Base-by-base conservation (phyloP, 2,888 invertebrate species). In the Plutella xylostella region DNA sequence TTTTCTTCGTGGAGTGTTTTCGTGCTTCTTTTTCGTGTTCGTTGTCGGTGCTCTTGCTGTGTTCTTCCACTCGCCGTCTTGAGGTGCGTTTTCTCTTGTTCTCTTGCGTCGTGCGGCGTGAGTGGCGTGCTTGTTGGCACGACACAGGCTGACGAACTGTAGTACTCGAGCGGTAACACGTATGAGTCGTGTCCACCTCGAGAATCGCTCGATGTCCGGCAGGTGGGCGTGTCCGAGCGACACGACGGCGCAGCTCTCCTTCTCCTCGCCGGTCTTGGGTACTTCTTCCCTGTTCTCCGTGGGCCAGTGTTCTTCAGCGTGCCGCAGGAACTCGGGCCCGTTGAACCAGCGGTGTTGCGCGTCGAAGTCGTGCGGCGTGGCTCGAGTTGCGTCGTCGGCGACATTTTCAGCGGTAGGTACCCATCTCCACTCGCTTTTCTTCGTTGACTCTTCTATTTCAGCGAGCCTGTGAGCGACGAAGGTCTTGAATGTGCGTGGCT, bases 391-490 rank as follows among this genome's bases (percentile, higher is more conserved):
- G 2, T 18, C 1, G n/a, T 43, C 43, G 11, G 34, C 34, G 2
- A 35, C 35, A 19, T 43, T 43, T 12, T 28, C n/a, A 3, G 14
- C 41, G 0, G 49, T 42, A 2, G 51, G 51, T 2, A 56, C 46
- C 47, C 49, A 54, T 14, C 45, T 25, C 55, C 53, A 55, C 2
- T 51, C 37, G 1, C 25, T 17, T 1, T 20, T 17, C 2, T 22
- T 11, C 12, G 41, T 14, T n/a, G 41, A 20, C 19, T 45, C 41
- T n/a, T 45, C 45, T 14, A 46, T 46, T 34, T 46, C 46, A 7
- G 12, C 43, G 11, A 46, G 19, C 3, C 46, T 31, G 25, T 46
- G 31, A 6, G 46, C 42, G 1, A 43, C 39, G 34, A 43, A 46
- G n/a, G 34, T 11, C n/a, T 46, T 43, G n/a, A 43, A 46, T 33